These are phyloP conservation scores for Sinonovacula constricta DNA, from an alignment of 1,140 invertebrate species.

Conservation along the genomic window DNA sequence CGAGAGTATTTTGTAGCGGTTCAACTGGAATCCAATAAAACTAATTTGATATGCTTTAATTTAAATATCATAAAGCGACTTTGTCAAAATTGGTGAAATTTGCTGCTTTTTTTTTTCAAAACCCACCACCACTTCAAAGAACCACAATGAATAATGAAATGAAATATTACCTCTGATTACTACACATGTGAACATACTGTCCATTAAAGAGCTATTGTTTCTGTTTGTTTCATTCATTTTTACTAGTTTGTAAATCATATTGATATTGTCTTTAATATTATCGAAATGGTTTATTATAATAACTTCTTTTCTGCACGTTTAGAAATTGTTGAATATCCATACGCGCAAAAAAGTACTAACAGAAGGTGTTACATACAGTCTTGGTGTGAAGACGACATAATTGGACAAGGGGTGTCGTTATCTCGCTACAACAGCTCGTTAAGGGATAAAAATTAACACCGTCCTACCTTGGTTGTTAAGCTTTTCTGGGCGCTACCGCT, in stretches of 20 bases:
- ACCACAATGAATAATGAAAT: neutral
- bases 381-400: neutral
- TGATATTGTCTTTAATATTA: too few relatives aligned
- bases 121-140: neutral
- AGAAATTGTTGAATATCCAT: neutral
- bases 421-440: neutral
- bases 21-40: conserved; percentile 16
- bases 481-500: conserved; percentile 41
- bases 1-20: conserved; percentile 9
- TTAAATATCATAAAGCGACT: neutral
- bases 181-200: neutral
- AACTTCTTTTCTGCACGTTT: neutral
- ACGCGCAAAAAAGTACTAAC: neutral
- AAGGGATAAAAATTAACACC: too few relatives aligned
- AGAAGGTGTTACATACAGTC: too few relatives aligned
- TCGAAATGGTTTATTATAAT: neutral
- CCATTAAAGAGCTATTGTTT: neutral
- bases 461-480: conserved; percentile 52
- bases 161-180: neutral
- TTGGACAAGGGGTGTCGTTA: neutral
- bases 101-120: neutral
- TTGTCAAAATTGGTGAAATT: neutral
- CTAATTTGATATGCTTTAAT: neutral
- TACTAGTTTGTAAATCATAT: too few relatives aligned
- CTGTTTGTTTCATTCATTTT: too few relatives aligned